Percentiles rank a stretch among this genome's conserved stretches.
phyloP scores from a whole-genome alignment of 2,113 vertebrate genomes.

The Corynorhinus townsendii region DNA sequence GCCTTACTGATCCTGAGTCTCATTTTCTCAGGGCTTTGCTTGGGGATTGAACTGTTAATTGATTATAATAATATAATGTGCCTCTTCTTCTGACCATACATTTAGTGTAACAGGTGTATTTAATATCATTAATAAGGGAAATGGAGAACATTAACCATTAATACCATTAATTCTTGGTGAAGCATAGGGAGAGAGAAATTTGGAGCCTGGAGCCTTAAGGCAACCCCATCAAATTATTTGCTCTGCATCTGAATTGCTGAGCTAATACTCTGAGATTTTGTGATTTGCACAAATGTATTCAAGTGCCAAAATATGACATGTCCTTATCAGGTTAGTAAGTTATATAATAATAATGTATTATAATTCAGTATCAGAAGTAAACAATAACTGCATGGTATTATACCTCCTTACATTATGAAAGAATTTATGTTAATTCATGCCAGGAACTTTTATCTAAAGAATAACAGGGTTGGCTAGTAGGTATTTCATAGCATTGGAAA shows the following conservation, averaged over 20 bases:
- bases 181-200: background rate
- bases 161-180: background rate
- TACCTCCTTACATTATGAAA: background rate
- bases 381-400: background rate
- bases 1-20: background rate
- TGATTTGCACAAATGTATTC: background rate
- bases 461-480: background rate
- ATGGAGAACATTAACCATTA: background rate
- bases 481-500: background rate
- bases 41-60: background rate
- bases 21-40: background rate
- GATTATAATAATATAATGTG: background rate
- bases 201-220: background rate
- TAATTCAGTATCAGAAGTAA: background rate
- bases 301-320: background rate
- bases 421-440: background rate
- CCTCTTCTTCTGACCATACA: background rate
- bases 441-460: background rate
- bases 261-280: background rate
- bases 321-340: background rate
- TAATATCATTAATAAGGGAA: constrained; percentile 5
- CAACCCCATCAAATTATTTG: background rate
- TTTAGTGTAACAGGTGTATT: background rate
- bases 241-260: background rate
- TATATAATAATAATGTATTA: background rate